Evolutionary conservation across 1,140 invertebrate species (phyloP).

Genomic region (Oedothorax gibbosus): DNA sequence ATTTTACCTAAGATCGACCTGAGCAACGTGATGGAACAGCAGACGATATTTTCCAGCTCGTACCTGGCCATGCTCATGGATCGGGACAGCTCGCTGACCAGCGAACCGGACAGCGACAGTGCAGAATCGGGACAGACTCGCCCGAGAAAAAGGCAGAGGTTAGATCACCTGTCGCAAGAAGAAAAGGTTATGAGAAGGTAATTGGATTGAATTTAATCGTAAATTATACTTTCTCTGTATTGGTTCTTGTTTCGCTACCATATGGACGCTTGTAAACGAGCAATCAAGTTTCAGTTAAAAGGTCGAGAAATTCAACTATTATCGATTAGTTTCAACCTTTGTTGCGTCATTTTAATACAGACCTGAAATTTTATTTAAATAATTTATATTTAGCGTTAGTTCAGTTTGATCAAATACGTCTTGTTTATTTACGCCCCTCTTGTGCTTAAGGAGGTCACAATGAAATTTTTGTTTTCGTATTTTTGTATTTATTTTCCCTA

Average conservation of each 20-base stretch:
- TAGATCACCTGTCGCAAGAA: constrained; percentile 63
- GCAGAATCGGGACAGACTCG: constrained; percentile 26
- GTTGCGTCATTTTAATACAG: too few relatives aligned
- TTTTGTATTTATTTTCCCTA: too few relatives aligned
- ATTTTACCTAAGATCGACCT: constrained; percentile 46
- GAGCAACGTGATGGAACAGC: not conserved
- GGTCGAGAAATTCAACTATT: too few relatives aligned
- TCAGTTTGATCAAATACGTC: too few relatives aligned
- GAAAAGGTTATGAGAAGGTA: constrained; percentile 63
- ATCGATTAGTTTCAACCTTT: too few relatives aligned
- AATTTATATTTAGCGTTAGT: too few relatives aligned
- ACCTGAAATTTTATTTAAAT: too few relatives aligned
- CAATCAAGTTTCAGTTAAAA: not conserved
- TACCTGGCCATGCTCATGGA: constrained; percentile 35
- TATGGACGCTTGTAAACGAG: not conserved
- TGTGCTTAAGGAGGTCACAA: too few relatives aligned
- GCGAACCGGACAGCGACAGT: constrained; percentile 43
- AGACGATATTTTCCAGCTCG: not conserved
- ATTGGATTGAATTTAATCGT: not conserved
- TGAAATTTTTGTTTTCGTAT: too few relatives aligned
- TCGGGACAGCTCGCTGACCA: not conserved
- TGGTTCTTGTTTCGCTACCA: not conserved
- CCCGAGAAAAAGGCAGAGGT: constrained; percentile 59
- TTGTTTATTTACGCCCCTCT: too few relatives aligned
- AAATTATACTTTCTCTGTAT: not conserved